Conservation (phyloP, 2,113 vertebrate genomes). For the Hystrix cristata region DNA sequence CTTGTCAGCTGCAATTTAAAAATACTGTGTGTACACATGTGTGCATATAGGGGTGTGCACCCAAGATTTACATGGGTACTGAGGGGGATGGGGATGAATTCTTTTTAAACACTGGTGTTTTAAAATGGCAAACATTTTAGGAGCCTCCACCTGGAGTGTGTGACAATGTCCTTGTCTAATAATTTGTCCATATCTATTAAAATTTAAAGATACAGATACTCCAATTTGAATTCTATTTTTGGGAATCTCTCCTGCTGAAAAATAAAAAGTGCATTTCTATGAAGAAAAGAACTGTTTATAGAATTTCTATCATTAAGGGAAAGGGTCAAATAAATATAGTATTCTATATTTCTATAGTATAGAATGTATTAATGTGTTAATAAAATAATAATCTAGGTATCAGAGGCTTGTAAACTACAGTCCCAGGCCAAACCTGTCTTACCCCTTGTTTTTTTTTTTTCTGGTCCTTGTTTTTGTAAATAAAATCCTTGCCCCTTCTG, state of each 20-base stretch:
- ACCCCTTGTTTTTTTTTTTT: neutral
- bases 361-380: neutral
- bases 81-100: neutral
- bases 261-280: neutral
- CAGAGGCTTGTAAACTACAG: neutral
- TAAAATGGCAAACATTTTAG: neutral
- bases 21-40: fast-evolving
- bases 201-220: neutral
- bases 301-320: neutral
- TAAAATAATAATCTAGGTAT: neutral
- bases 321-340: neutral
- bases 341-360: neutral
- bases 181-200: neutral
- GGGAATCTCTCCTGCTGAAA: neutral
- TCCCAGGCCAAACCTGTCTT: neutral
- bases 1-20: conserved; percentile 70
- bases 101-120: neutral
- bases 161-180: neutral
- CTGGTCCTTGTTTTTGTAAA: neutral
- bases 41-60: fast-evolving
- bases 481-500: neutral
- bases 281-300: neutral
- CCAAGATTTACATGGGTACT: neutral
- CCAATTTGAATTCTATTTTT: conserved; percentile 11
- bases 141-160: neutral